Base-by-base conservation (phyloP, 2,113 vertebrate species). In the Butorides virescens region DNA sequence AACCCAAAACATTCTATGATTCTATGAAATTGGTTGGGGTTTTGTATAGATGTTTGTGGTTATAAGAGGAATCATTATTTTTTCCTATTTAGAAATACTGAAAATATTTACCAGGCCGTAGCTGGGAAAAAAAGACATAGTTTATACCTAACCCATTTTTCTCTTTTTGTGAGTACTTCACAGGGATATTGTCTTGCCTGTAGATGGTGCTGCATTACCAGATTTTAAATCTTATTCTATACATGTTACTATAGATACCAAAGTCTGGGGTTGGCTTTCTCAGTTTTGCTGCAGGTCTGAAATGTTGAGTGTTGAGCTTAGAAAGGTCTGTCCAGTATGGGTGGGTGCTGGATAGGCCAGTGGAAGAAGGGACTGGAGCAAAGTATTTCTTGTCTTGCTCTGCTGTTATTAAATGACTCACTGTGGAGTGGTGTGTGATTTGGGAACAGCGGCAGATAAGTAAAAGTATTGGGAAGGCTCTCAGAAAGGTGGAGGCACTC, bases 221-320 rank as follows among this genome's bases (percentile, higher is more conserved):
- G 30, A 29, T 62, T 80, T 73, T 36, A 66, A 37, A 66, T 62
- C 18, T 63, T 18, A 8, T 3, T 34, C 21, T 26, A 2, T 39
- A 4, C 14, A 1, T 8, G 7, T 49, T 27, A 9, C 16, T 15
- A 0, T 2, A 11, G 22, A 0, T 74, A 3, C 30, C 2, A 0
- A 47, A 74, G 13, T 22, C 36, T 27, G 39, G 21, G 4, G 1
- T 21, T 89, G 84, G 9, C 36, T 55, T 67, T 77, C 65, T 63
- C 32, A 6, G 56, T 71, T 84, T 56, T 27, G 37, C 13, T 34
- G 12, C 9, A 8, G 5, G 5, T 77, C 56, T 85, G n/a, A 81
- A 58, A 27, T 67, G 29, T 4, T 62, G n/a, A 70, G 7, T 50
- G 17, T 44, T 68, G 20, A 65, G 22, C 9, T 76, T 77, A 58